Conservation (phyloP, 2,113 vertebrate genomes). For the Oreotrochilus melanogaster region DNA sequence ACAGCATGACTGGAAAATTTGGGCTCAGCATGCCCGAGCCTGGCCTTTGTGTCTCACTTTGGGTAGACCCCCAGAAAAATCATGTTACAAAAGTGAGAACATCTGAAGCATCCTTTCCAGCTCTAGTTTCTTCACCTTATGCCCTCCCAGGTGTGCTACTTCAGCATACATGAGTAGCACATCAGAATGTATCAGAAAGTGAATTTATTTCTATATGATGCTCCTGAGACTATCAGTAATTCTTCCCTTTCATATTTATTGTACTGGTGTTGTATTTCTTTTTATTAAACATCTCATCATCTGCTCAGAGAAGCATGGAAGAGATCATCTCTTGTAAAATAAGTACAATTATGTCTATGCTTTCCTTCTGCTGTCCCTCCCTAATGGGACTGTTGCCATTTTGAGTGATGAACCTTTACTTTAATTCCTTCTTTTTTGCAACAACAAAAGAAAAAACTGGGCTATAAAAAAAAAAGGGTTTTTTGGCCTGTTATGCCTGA, state of each 20-base stretch:
- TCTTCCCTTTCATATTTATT: constrained; percentile 16
- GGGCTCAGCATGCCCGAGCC: background rate
- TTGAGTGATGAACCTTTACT: constrained; percentile 54
- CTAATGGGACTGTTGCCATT: constrained; percentile 54
- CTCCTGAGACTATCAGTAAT: constrained; percentile 25
- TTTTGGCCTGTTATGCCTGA: constrained; percentile 18
- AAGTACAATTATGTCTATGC: constrained; percentile 46
- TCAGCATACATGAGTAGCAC: background rate
- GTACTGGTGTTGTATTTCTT: background rate
- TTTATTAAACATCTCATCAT: background rate
- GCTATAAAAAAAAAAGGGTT: constrained; percentile 39
- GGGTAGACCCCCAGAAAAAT: background rate
- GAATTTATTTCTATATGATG: background rate
- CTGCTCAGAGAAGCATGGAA: constrained; percentile 24
- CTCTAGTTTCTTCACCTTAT: background rate
- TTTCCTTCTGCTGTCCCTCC: constrained; percentile 49
- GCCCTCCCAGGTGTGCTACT: background rate
- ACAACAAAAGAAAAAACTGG: constrained; percentile 15
- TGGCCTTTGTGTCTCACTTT: background rate
- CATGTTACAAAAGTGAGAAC: background rate
- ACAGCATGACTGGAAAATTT: background rate
- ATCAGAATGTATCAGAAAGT: background rate
- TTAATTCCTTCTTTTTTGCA: constrained; percentile 42
- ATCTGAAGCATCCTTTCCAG: background rate
- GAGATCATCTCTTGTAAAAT: constrained; percentile 47